These are phyloP conservation scores for Lepus europaeus DNA, from an alignment of 2,113 vertebrate species.

Conservation along the genomic window DNA sequence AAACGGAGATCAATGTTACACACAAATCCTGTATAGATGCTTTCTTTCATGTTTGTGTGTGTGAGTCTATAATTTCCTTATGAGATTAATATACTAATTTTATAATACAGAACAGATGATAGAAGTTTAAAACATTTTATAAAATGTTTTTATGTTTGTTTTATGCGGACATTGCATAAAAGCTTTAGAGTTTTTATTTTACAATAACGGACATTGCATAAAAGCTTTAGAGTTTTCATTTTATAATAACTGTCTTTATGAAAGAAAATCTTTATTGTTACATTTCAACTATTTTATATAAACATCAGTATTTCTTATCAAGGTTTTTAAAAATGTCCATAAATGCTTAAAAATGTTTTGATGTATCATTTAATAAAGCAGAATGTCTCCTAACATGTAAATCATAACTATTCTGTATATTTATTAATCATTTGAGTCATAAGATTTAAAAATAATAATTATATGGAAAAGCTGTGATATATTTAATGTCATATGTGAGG, in stretches of 20 bases:
- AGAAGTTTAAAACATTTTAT: background rate
- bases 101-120: background rate
- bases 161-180: background rate
- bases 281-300: background rate
- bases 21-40: background rate
- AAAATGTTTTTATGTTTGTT: constrained; percentile 9
- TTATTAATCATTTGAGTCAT: background rate
- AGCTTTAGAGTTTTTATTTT: background rate
- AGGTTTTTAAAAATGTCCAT: background rate
- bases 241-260: background rate
- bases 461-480: background rate
- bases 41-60: background rate
- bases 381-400: background rate
- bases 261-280: background rate
- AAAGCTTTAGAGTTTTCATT: background rate
- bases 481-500: background rate
- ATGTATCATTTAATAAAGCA: background rate
- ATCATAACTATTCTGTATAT: background rate
- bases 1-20: background rate
- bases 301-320: background rate
- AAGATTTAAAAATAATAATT: too few species aligned
- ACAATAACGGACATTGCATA: background rate
- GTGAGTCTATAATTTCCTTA: background rate
- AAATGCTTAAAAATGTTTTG: background rate
- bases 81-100: background rate